Base-by-base conservation (phyloP, 2,888 invertebrate genomes). In the Drosophila pseudotalamancana region DNA sequence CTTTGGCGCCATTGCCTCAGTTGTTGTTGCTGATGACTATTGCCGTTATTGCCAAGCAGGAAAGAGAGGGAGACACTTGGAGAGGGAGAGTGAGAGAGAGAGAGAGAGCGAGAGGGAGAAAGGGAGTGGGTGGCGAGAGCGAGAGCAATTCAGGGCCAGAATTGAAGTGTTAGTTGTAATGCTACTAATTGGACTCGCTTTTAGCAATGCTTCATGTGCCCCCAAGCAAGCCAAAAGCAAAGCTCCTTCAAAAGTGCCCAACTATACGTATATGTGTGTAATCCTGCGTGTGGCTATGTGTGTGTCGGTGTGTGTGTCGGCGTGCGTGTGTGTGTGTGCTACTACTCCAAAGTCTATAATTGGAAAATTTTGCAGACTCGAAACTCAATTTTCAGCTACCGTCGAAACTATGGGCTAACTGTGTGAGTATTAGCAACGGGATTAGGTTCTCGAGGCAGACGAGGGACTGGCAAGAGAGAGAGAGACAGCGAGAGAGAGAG, bases 121-220 rank as follows among this genome's bases (percentile, higher is more conserved):
- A 1, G 16, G 0, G 8, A 8, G 23, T 0, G 19, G 0, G 34
- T 11, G 16, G 16, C n/a, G 59, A 9, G 27, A 5, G 31, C 4
- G 8, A 27, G 14, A 12, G 6, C 16, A 34, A 31, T 19, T 16
- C 27, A 61, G 56, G 56, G 76, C 76, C 72, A 78, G 83, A 83
- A 88, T 83, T 83, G 88, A 83, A 87, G 85, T 88, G 87, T 87
- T 88, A 84, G 87, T 83, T 83, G 88, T 88, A 80, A 82, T 86
- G 89, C 89, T 88, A 88, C 88, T 88, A 88, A 88, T 88, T 88
- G 88, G 89, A 86, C 84, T 84, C 72, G 86, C 86, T 80, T 85
- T 85, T 82, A 86, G 87, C 82, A 80, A 76, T 62, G 82, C 70
- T 69, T 70, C 86, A 70, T 72, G 63, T 66, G 72, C 67, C 72